Evolutionary conservation across 2,888 invertebrate species (phyloP).

Genomic region (Agrotis exclamationis): DNA sequence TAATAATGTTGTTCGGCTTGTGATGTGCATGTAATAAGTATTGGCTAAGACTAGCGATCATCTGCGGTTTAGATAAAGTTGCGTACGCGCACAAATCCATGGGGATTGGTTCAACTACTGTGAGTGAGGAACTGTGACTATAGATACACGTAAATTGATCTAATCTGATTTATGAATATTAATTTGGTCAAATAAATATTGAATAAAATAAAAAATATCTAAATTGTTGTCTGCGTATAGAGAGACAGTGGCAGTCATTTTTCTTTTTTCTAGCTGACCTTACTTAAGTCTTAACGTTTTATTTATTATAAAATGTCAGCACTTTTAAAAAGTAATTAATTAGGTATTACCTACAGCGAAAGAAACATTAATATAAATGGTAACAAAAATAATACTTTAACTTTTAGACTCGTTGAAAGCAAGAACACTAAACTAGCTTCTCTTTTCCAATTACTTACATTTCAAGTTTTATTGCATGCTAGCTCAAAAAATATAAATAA

Average conservation of each 20-base stretch:
- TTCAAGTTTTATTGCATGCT: too few relatives aligned
- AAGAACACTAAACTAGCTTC: background rate
- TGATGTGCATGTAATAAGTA: constrained; percentile 47
- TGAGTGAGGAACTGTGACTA: constrained; percentile 1
- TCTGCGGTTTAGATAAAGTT: constrained; percentile 44
- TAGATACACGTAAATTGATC: too few relatives aligned
- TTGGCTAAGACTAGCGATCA: constrained; percentile 54
- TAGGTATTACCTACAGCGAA: too few relatives aligned
- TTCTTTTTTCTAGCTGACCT: background rate
- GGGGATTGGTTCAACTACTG: constrained; percentile 29
- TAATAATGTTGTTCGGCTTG: constrained; percentile 31
- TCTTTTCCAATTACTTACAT: background rate
- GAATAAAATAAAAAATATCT: too few relatives aligned
- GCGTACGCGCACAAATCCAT: constrained; percentile 33
- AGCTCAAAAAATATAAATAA: too few relatives aligned
- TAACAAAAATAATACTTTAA: background rate
- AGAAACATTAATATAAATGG: too few relatives aligned
- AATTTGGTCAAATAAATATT: background rate
- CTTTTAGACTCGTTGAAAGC: background rate
- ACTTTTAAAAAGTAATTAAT: too few relatives aligned
- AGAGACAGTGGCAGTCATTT: background rate
- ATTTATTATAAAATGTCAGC: too few relatives aligned
- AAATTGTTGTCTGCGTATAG: background rate
- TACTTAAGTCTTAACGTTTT: too few relatives aligned
- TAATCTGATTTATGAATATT: background rate